phyloP scores from a whole-genome alignment of 2,888 invertebrate genomes.

The Taenaris catops region DNA sequence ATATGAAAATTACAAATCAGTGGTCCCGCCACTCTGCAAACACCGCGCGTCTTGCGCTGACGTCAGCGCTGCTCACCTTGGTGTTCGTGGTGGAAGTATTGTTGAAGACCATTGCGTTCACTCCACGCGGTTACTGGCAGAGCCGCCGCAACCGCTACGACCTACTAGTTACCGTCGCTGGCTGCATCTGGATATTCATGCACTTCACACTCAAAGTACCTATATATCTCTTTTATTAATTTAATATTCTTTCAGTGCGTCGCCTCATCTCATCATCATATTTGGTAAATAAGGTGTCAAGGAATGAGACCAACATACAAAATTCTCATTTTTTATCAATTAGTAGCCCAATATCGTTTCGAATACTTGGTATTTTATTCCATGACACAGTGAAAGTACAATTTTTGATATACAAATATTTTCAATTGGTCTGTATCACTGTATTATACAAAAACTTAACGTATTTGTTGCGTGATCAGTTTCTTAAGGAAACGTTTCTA shows the following conservation, averaged over 20 bases:
- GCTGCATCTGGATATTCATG: conserved; percentile 97
- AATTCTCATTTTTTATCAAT: no score
- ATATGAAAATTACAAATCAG: conserved; percentile 63
- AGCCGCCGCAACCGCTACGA: conserved; percentile 98
- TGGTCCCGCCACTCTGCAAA: conserved; percentile 92
- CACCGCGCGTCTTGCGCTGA: conserved; percentile 90
- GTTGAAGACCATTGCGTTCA: conserved; percentile 99
- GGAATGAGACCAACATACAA: no score
- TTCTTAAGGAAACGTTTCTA: no score
- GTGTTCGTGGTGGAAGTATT: conserved; percentile 97
- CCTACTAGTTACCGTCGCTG: conserved; percentile 96
- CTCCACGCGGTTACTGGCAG: conserved; percentile 98
- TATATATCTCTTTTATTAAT: no score
- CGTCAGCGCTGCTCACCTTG: conserved; percentile 93
- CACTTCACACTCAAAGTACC: conserved; percentile 91
- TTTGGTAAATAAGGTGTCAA: no score
- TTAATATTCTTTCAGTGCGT: not conserved
- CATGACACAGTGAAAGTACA: no score
- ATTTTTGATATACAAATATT: no score
- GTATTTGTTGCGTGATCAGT: no score
- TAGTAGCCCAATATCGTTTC: no score
- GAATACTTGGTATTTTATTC: no score
- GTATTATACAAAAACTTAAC: no score
- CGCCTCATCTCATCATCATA: not conserved
- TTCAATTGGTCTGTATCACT: no score